phyloP scores from a whole-genome alignment of 2,797 vertebrate species.

The Sebastes flavidus region DNA sequence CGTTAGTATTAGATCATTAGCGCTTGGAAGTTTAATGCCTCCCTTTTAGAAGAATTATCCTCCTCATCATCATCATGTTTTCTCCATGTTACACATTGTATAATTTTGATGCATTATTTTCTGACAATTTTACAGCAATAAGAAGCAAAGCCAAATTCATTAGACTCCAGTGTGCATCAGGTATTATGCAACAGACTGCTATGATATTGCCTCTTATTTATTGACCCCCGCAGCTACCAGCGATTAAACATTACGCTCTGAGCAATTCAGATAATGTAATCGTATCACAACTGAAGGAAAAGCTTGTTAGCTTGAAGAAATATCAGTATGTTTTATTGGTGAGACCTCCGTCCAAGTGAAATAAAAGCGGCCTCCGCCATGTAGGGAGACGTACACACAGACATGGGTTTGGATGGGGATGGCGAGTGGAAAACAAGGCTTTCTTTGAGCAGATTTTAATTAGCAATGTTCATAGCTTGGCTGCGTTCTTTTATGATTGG shows the following conservation, averaged over 20 bases:
- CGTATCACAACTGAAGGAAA: slow-evolving; percentile 37
- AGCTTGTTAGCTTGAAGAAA: slow-evolving; percentile 62
- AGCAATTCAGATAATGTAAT: slow-evolving; percentile 40
- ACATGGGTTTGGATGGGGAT: slow-evolving; percentile 76
- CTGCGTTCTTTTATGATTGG: slow-evolving; percentile 77
- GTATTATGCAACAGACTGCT: slow-evolving; percentile 9
- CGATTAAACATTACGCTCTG: slow-evolving; percentile 27
- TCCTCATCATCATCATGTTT: not conserved
- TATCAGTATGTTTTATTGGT: slow-evolving; percentile 67
- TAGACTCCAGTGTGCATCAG: not conserved
- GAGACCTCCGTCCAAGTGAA: slow-evolving; percentile 64
- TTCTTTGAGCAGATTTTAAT: slow-evolving; percentile 81
- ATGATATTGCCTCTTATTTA: slow-evolving; percentile 19
- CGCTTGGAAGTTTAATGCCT: slow-evolving; percentile 25
- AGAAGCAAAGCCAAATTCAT: not conserved
- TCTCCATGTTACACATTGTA: not conserved
- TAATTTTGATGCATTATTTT: slow-evolving; percentile 7
- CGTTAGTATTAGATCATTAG: slow-evolving; percentile 53
- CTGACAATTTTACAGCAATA: not conserved
- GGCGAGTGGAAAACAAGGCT: slow-evolving; percentile 77
- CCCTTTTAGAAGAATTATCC: not conserved
- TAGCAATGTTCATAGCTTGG: slow-evolving; percentile 80
- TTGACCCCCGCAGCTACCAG: slow-evolving; percentile 2
- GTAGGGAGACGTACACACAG: slow-evolving; percentile 62
- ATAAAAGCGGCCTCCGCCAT: slow-evolving; percentile 69